phyloP scores from a whole-genome alignment of 2,888 invertebrate genomes.

The Chrysolina haemoptera region DNA sequence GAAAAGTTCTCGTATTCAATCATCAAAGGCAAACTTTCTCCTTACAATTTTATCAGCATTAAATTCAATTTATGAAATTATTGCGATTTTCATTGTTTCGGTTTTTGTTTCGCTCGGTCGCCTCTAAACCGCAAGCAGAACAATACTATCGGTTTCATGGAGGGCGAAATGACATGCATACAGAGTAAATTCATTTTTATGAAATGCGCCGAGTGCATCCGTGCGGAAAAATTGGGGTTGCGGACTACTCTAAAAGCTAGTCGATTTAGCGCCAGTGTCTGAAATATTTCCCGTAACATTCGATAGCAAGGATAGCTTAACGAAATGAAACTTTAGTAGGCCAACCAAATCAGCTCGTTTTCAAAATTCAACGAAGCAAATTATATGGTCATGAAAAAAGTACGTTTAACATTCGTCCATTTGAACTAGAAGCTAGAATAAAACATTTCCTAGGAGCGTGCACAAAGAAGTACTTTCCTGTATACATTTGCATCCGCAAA shows the following conservation, averaged over 20 bases:
- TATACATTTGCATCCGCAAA: too few relatives aligned
- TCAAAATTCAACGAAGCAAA: neutral
- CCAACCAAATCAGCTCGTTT: neutral
- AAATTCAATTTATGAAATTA: conserved; percentile 15
- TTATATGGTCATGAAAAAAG: too few relatives aligned
- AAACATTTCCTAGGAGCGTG: too few relatives aligned
- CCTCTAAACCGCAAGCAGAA: conserved; percentile 52
- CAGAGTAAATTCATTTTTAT: conserved; percentile 63
- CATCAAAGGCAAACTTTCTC: conserved; percentile 11
- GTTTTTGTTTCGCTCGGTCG: conserved; percentile 56
- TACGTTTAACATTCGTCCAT: too few relatives aligned
- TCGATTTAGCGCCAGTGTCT: conserved; percentile 20
- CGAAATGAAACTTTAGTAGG: neutral
- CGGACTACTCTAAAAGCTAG: conserved; percentile 11
- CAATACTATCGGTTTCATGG: conserved; percentile 61
- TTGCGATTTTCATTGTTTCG: conserved; percentile 31
- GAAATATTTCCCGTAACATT: conserved; percentile 42
- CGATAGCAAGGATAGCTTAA: neutral
- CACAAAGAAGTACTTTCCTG: too few relatives aligned
- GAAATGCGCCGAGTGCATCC: conserved; percentile 59
- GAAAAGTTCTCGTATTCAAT: neutral
- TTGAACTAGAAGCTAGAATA: too few relatives aligned
- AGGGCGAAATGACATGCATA: conserved; percentile 64
- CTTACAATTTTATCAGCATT: conserved; percentile 16
- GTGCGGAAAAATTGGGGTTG: conserved; percentile 59